Conservation (phyloP, 1,140 invertebrate genomes). For the Atta cephalotes region DNA sequence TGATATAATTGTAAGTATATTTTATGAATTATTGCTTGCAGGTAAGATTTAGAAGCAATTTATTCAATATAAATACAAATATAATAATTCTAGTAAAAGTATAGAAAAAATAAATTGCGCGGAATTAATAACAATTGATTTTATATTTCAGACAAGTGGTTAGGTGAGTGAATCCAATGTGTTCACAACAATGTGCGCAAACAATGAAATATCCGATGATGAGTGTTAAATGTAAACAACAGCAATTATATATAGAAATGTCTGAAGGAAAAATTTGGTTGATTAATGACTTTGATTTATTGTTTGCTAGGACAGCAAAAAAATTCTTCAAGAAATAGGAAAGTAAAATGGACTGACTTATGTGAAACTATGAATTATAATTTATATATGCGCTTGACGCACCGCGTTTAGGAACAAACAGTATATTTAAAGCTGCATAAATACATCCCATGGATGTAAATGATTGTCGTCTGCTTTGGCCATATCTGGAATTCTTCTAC, state of each 20-base stretch:
- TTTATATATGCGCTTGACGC: constrained; percentile 74
- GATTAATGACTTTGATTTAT: constrained; percentile 74
- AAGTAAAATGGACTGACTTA: constrained; percentile 68
- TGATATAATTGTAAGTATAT: constrained; percentile 85
- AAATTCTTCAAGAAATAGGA: constrained; percentile 65
- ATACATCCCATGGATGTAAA: constrained; percentile 86
- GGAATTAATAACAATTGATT: not conserved
- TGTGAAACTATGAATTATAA: constrained; percentile 75
- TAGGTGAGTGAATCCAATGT: constrained; percentile 83
- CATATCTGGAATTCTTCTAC: constrained; percentile 80
- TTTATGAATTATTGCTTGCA: not conserved
- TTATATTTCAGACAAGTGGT: constrained; percentile 82
- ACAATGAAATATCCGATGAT: constrained; percentile 69
- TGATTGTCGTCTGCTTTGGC: constrained; percentile 76
- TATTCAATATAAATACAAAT: not conserved
- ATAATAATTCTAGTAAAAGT: not conserved
- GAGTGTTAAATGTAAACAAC: constrained; percentile 71
- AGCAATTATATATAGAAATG: constrained; percentile 64
- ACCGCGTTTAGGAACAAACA: constrained; percentile 76
- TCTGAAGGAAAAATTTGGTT: constrained; percentile 64
- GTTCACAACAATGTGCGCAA: constrained; percentile 79
- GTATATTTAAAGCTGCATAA: constrained; percentile 74
- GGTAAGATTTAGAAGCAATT: not conserved
- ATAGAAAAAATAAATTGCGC: not conserved
- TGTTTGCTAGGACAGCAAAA: constrained; percentile 77